Conservation (phyloP, 35 echinoderm and acorn worm species). For the Apostichopus californicus region DNA sequence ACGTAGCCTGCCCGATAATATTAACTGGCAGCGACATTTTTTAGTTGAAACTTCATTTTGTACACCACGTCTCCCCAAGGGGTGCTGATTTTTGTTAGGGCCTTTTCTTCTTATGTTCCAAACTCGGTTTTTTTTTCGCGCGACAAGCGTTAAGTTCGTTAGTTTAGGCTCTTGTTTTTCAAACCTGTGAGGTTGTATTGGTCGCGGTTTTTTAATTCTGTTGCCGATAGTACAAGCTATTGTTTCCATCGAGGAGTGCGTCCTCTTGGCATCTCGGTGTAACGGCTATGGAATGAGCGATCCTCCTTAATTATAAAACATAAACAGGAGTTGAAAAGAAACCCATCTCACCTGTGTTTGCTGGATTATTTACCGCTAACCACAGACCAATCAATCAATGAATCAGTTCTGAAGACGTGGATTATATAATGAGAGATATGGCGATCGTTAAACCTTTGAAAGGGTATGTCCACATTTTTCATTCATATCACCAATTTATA, state of each 20-base stretch:
- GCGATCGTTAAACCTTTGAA: background rate
- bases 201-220: background rate
- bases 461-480: background rate
- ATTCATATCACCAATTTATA: too few relatives aligned
- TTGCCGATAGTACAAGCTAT: background rate
- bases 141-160: constrained; percentile 21
- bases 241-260: background rate
- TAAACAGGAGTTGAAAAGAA: background rate
- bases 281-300: background rate
- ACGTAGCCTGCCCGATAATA: constrained; percentile 29
- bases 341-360: too few relatives aligned
- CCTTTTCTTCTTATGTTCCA: constrained; percentile 18
- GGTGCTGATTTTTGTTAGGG: constrained; percentile 20
- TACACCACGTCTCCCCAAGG: constrained; percentile 39
- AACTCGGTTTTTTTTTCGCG: background rate
- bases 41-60: constrained; percentile 2
- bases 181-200: background rate
- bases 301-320: background rate
- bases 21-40: constrained; percentile 18
- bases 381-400: background rate
- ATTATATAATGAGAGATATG: background rate
- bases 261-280: background rate
- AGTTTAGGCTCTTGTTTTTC: constrained; percentile 15
- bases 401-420: background rate
- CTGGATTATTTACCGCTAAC: too few relatives aligned